phyloP scores from a whole-genome alignment of 30 jellyfish, hydroid and myxozoan species.

The Chrysaora quinquecirrha region DNA sequence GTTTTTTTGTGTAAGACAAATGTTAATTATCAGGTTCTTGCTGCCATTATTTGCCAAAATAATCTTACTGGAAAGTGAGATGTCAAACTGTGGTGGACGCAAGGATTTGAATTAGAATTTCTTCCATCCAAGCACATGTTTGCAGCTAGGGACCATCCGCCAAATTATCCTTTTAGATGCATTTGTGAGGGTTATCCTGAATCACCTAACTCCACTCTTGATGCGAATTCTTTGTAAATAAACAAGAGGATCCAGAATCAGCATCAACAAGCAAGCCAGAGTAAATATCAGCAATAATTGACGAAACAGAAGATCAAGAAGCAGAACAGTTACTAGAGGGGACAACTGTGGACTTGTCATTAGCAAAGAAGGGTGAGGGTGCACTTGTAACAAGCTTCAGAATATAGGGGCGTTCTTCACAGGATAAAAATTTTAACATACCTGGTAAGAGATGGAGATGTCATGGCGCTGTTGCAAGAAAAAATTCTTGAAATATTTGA shows the following conservation, averaged over 20 bases:
- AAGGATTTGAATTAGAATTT: not conserved
- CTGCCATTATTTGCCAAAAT: no score
- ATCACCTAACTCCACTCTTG: slow-evolving; percentile 5
- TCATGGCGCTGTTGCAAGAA: not conserved
- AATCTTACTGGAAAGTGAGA: no score
- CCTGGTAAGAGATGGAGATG: not conserved
- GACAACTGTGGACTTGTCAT: not conserved
- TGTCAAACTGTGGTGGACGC: not conserved
- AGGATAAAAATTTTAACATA: not conserved
- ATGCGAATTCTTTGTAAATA: not conserved
- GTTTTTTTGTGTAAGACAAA: no score
- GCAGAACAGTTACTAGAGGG: not conserved
- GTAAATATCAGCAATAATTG: not conserved
- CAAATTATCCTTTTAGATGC: not conserved
- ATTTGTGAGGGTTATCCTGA: slow-evolving; percentile 8
- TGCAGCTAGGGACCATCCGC: slow-evolving; percentile 11
- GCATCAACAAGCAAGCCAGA: not conserved
- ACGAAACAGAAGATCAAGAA: not conserved
- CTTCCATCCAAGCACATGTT: slow-evolving; percentile 27
- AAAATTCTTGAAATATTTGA: not conserved
- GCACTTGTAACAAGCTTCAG: slow-evolving; percentile 6
- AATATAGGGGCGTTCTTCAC: slow-evolving; percentile 10
- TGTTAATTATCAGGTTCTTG: no score
- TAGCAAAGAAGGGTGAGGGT: not conserved
- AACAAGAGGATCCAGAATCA: not conserved